Evolutionary conservation across 1,140 invertebrate genomes (phyloP), one percentile per base, ranked within the genome.

Genomic region (Meteorus sp.): DNA sequence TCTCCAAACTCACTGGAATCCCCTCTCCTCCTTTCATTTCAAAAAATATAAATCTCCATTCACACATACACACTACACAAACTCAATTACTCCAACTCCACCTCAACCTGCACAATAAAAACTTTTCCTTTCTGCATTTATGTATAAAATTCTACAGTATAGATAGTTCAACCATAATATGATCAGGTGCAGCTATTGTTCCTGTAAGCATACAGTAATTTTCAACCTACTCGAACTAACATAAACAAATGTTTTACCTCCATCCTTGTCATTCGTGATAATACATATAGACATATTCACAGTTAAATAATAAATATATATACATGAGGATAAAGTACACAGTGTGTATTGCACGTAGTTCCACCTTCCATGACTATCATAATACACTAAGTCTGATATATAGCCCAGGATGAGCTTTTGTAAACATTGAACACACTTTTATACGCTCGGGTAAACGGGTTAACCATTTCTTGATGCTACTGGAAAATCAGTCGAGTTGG

Each of bases 331-430:
- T 0, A 33, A 17, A 19, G n/a, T 5, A 11, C 37, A 56, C 29
- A 29, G 41, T 41, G 17, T 31, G 41, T 25, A 33, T 29, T 31
- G 17, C 59, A 62, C 43, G 56, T 53, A 7, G 25, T 17, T 17
- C 13, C 25, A 17, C 35, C 11, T 31, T 8, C 50, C 37, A 19
- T 22, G 29, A 54, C 57, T 22, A 65, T 64, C 58, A 60, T 67
- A 67, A 65, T 61, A 35, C 51, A 33, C 53, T 65, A 61, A 72
- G 59, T 58, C 54, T 69, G 62, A 71, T 63, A 66, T 66, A 69
- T 66, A 54, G 63, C 15, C 53, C 60, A 59, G 15, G 59, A 17
- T 5, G 47, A 23, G 35, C 11, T 35, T 54, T 41, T 17, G 17
- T 41, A 39, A 4, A 35, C 53, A 23, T 43, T 2, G 22, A 39